Conservation (phyloP, 2,888 invertebrate genomes). For the Acanthosepion esculentum region DNA sequence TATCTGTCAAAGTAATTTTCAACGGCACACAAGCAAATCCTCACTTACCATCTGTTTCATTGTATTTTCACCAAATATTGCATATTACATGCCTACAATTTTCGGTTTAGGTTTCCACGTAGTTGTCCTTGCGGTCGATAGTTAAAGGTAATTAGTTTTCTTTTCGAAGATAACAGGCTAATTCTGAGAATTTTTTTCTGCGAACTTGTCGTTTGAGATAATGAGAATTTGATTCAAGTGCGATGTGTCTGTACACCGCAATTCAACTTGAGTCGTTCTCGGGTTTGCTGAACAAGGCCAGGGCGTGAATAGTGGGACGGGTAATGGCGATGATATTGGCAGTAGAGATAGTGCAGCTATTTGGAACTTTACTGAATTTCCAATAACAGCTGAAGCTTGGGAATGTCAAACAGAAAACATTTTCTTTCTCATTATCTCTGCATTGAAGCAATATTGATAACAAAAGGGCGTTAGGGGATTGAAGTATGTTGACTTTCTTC, state of each 20-base stretch:
- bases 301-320: background rate
- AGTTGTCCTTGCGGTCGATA: background rate
- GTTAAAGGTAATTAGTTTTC: background rate
- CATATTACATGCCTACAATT: background rate
- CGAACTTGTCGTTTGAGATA: background rate
- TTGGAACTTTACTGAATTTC: background rate
- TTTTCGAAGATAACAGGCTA: background rate
- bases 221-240: background rate
- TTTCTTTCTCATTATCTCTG: conserved; percentile 13
- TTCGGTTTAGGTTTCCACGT: background rate
- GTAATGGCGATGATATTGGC: background rate
- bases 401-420: background rate
- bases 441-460: background rate
- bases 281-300: background rate
- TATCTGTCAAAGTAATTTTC: background rate
- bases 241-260: background rate
- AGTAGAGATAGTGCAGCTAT: background rate
- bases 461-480: background rate
- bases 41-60: background rate
- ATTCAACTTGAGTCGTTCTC: background rate
- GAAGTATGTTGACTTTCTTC: background rate
- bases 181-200: background rate
- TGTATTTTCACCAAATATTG: background rate
- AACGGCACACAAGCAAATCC: background rate
- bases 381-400: background rate